Evolutionary conservation across 2,113 vertebrate genomes (phyloP).

Genomic region (Physeter macrocephalus): DNA sequence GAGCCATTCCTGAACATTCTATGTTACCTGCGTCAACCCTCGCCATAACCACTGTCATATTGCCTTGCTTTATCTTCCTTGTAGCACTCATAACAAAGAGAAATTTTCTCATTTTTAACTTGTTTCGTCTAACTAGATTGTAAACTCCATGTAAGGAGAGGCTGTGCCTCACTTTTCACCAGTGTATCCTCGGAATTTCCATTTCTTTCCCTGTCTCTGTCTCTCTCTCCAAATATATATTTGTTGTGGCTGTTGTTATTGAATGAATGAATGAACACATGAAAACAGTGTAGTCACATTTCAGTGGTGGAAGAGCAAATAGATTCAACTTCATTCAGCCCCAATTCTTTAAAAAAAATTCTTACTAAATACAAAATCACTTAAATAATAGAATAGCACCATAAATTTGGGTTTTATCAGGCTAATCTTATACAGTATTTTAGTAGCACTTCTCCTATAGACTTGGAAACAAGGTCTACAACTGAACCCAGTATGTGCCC

Average conservation of each 20-base stretch:
- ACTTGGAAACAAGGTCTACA: neutral
- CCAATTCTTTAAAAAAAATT: neutral
- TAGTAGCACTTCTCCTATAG: neutral
- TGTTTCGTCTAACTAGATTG: neutral
- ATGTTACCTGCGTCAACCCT: neutral
- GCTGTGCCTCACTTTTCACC: neutral
- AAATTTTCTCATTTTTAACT: neutral
- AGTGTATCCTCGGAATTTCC: neutral
- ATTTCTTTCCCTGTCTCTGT: neutral
- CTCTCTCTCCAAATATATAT: neutral
- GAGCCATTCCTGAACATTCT: neutral
- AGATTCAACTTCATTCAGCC: neutral
- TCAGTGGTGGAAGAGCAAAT: neutral
- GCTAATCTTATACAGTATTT: neutral
- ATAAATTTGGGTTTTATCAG: constrained; percentile 3
- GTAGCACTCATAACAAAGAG: neutral
- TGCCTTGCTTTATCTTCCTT: neutral
- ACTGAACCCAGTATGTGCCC: neutral
- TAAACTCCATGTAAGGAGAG: neutral
- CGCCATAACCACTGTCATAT: neutral
- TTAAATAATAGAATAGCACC: neutral
- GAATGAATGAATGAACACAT: neutral
- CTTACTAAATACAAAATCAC: neutral
- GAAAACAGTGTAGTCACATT: neutral
- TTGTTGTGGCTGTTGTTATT: neutral